These are phyloP conservation scores for Allygus modestus DNA, from an alignment of 2,888 invertebrate genomes.

Conservation along the genomic window DNA sequence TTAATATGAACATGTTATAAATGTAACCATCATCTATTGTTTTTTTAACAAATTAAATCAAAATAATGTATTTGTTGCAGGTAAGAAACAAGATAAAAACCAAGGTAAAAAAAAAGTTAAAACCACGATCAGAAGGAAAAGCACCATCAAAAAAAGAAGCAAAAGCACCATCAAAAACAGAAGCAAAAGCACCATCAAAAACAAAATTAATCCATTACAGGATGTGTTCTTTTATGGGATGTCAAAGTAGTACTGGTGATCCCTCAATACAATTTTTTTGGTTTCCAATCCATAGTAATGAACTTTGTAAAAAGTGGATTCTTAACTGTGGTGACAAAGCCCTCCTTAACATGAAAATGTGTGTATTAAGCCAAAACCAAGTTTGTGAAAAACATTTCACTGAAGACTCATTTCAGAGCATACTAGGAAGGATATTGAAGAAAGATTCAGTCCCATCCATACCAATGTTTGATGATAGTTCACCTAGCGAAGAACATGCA, in stretches of 20 bases:
- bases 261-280: neutral
- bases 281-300: neutral
- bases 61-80: neutral
- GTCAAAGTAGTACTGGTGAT: neutral
- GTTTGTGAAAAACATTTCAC: constrained; percentile 18
- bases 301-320: neutral
- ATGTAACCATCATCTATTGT: no score
- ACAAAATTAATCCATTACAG: neutral
- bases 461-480: no score
- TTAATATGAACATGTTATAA: no score
- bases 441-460: neutral
- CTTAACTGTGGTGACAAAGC: neutral
- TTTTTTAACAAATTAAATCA: neutral
- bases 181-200: no score
- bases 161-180: no score
- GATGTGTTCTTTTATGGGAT: neutral
- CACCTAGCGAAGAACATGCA: no score
- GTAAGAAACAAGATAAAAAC: no score
- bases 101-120: no score
- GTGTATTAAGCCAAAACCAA: neutral
- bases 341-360: neutral
- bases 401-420: neutral
- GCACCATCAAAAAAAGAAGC: no score
- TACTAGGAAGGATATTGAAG: neutral
- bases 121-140: no score